A percentile compares a stretch with the other conserved stretches of the same genome.
phyloP scores from a whole-genome alignment of 2,888 invertebrate species.

The Hoplodrina blanda region DNA sequence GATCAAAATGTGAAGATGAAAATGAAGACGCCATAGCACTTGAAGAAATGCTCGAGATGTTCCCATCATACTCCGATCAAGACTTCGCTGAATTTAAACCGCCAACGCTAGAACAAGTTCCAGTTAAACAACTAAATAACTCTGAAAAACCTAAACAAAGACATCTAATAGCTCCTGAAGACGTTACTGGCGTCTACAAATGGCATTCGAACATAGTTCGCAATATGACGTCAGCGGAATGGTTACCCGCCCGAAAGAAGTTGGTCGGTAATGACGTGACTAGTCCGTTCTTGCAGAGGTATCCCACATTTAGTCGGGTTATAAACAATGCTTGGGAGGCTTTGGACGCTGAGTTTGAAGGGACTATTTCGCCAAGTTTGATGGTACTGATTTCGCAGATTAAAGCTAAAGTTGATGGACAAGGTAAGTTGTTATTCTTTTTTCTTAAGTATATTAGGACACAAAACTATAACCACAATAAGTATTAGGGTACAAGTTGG shows the following conservation, averaged over 20 bases:
- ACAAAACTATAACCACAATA: too few relatives aligned
- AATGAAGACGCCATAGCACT: slow-evolving; percentile 93
- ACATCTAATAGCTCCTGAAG: slow-evolving; percentile 86
- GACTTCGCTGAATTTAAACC: slow-evolving; percentile 93
- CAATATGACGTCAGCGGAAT: slow-evolving; percentile 91
- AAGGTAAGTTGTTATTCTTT: slow-evolving; percentile 71
- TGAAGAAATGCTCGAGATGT: slow-evolving; percentile 92
- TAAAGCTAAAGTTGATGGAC: slow-evolving; percentile 86
- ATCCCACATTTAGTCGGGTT: slow-evolving; percentile 90
- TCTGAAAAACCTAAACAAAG: slow-evolving; percentile 71
- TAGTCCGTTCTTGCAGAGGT: slow-evolving; percentile 90
- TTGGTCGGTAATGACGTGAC: slow-evolving; percentile 82
- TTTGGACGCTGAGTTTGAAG: slow-evolving; percentile 89
- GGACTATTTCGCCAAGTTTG: slow-evolving; percentile 89
- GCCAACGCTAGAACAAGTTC: slow-evolving; percentile 86
- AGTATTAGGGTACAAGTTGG: too few relatives aligned
- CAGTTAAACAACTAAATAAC: slow-evolving; percentile 71
- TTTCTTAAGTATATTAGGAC: background rate
- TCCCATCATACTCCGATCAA: slow-evolving; percentile 92
- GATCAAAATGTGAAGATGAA: slow-evolving; percentile 92
- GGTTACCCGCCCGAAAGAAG: slow-evolving; percentile 88
- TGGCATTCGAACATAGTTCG: slow-evolving; percentile 91
- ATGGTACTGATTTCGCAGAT: slow-evolving; percentile 90
- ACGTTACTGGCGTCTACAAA: slow-evolving; percentile 90
- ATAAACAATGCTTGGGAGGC: slow-evolving; percentile 88